phyloP scores from a whole-genome alignment of 2,113 vertebrate species.

The Bujurquina vittata region DNA sequence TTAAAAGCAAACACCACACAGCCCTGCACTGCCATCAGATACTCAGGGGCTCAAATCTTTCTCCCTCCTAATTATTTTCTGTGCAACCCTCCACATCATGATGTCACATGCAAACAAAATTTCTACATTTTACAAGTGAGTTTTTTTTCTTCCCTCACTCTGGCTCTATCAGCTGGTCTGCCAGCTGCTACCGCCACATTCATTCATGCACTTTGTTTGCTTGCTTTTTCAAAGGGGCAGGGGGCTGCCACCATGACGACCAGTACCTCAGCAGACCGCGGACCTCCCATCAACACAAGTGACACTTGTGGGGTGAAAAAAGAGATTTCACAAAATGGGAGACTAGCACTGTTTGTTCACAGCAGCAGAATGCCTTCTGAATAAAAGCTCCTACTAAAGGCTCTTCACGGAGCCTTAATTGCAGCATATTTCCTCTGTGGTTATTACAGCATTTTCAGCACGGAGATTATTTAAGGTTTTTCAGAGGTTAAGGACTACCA shows the following conservation, averaged over 20 bases:
- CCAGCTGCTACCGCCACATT: constrained; percentile 53
- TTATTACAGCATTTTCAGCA: constrained; percentile 33
- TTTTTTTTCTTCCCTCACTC: neutral
- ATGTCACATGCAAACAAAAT: neutral
- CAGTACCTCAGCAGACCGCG: constrained; percentile 35
- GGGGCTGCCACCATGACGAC: constrained; percentile 71
- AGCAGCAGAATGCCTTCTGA: neutral
- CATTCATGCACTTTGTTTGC: constrained; percentile 57
- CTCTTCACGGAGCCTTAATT: constrained; percentile 9
- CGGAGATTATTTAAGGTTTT: constrained; percentile 31
- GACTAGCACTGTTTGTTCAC: neutral
- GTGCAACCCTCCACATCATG: neutral
- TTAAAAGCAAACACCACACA: constrained; percentile 44
- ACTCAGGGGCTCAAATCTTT: neutral
- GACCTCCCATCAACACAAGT: constrained; percentile 43
- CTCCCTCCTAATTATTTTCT: neutral
- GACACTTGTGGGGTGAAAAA: constrained; percentile 25
- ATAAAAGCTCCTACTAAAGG: constrained; percentile 13
- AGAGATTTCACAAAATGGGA: constrained; percentile 20
- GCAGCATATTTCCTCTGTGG: constrained; percentile 29
- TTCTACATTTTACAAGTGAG: neutral
- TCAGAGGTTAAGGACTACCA: constrained; percentile 26
- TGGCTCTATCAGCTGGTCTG: constrained; percentile 23
- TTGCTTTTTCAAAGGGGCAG: constrained; percentile 68
- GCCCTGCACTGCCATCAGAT: neutral